Conservation (phyloP, 2,113 vertebrate genomes). For the Xiphophorus maculatus region DNA sequence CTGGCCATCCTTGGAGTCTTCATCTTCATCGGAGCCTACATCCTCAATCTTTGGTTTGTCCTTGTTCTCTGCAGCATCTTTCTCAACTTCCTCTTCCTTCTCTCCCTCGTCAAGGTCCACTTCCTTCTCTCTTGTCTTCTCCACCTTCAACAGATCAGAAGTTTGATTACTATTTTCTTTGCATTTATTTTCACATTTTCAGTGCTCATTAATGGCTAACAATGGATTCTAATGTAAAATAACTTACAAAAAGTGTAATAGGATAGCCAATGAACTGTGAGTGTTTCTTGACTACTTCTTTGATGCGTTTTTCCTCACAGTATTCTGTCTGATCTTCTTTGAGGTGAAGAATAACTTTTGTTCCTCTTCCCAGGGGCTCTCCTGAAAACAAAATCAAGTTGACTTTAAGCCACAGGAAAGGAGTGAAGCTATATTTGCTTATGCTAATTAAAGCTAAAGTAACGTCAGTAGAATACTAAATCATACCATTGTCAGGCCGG, state of each 20-base stretch:
- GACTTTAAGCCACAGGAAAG: neutral
- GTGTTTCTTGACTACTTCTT: slow-evolving; percentile 86
- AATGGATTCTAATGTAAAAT: neutral
- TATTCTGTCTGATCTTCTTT: slow-evolving; percentile 86
- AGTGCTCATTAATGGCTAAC: neutral
- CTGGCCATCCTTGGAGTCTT: slow-evolving; percentile 76
- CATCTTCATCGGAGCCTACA: slow-evolving; percentile 83
- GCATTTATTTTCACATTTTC: neutral
- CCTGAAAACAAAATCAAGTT: slow-evolving; percentile 45
- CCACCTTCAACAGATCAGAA: slow-evolving; percentile 78
- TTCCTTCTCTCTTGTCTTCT: slow-evolving; percentile 91
- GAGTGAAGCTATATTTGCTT: neutral
- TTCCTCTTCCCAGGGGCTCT: slow-evolving; percentile 81
- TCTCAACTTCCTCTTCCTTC: slow-evolving; percentile 76
- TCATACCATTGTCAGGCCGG: slow-evolving; percentile 69
- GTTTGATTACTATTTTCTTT: neutral
- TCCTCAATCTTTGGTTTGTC: slow-evolving; percentile 86
- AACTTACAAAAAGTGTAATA: slow-evolving; percentile 84
- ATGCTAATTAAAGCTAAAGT: neutral
- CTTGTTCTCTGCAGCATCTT: slow-evolving; percentile 63
- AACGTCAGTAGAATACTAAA: neutral
- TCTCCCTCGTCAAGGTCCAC: slow-evolving; percentile 85
- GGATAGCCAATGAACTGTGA: slow-evolving; percentile 87
- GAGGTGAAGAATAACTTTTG: slow-evolving; percentile 82
- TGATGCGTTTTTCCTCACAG: slow-evolving; percentile 83